Conservation (phyloP, 1,140 invertebrate species). For the Lerema accius region DNA sequence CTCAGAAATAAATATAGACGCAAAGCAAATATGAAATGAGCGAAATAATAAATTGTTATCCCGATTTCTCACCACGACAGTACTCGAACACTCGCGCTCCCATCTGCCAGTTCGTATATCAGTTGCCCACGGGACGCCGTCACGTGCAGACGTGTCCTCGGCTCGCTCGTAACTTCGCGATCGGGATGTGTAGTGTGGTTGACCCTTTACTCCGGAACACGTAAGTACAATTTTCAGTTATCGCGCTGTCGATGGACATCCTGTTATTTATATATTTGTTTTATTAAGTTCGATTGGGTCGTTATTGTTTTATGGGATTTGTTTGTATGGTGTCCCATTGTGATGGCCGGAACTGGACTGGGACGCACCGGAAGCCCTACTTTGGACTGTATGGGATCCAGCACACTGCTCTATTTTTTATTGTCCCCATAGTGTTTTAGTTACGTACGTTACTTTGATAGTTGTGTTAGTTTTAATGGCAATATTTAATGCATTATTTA, state of each 20-base stretch:
- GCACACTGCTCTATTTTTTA: slow-evolving; percentile 21
- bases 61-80: slow-evolving; percentile 33
- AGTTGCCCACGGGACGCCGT: slow-evolving; percentile 60
- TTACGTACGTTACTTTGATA: background rate
- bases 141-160: slow-evolving; percentile 46
- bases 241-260: slow-evolving; percentile 22
- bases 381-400: slow-evolving; percentile 27
- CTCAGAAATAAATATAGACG: background rate
- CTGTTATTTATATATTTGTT: slow-evolving; percentile 14
- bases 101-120: slow-evolving; percentile 50
- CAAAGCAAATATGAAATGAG: background rate
- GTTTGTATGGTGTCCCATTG: slow-evolving; percentile 28
- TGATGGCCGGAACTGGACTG: slow-evolving; percentile 24
- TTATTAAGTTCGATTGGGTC: slow-evolving; percentile 3
- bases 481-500: too few species aligned
- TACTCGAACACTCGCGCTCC: slow-evolving; percentile 47
- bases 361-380: slow-evolving; percentile 23
- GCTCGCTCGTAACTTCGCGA: slow-evolving; percentile 28
- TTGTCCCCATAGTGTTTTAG: slow-evolving; percentile 10
- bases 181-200: slow-evolving; percentile 42
- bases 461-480: too few species aligned
- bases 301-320: slow-evolving; percentile 20
- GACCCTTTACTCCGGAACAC: slow-evolving; percentile 32
- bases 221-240: slow-evolving; percentile 37
- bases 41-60: slow-evolving; percentile 12